These are phyloP conservation scores for Philaethria dido DNA, from an alignment of 2,888 invertebrate genomes.

Conservation along the genomic window DNA sequence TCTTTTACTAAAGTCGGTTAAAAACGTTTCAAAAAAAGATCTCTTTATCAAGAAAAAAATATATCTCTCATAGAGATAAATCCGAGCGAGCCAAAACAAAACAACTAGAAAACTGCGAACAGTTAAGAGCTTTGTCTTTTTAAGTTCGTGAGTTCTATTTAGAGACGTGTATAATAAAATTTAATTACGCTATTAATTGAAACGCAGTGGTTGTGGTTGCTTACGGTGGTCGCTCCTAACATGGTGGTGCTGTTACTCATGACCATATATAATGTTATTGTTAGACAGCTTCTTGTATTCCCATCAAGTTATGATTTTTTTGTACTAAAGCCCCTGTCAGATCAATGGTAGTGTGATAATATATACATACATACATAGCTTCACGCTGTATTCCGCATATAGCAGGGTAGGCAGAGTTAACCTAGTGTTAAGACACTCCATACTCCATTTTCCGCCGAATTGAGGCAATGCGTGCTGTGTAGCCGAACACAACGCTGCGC, in stretches of 20 bases:
- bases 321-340: too few relatives aligned
- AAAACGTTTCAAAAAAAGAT: too few relatives aligned
- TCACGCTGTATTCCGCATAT: too few relatives aligned
- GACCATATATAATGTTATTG: slow-evolving; percentile 4
- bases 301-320: background rate
- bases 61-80: background rate
- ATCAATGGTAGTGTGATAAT: too few relatives aligned
- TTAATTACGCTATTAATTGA: slow-evolving; percentile 19
- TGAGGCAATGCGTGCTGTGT: too few relatives aligned
- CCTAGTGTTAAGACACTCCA: too few relatives aligned
- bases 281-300: background rate
- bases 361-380: too few relatives aligned
- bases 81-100: background rate
- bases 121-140: slow-evolving; percentile 11
- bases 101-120: background rate
- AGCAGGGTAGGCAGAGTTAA: too few relatives aligned
- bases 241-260: background rate
- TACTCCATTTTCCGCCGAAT: too few relatives aligned
- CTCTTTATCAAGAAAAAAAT: too few relatives aligned
- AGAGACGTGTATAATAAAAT: slow-evolving; percentile 12
- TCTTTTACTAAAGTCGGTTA: too few relatives aligned
- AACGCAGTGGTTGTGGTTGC: background rate
- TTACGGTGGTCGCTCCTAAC: slow-evolving; percentile 7
- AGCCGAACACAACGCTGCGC: too few relatives aligned
- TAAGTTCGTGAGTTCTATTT: slow-evolving; percentile 18